Evolutionary conservation across 1,140 invertebrate species (phyloP).

Genomic region (Pogonus chalceus): DNA sequence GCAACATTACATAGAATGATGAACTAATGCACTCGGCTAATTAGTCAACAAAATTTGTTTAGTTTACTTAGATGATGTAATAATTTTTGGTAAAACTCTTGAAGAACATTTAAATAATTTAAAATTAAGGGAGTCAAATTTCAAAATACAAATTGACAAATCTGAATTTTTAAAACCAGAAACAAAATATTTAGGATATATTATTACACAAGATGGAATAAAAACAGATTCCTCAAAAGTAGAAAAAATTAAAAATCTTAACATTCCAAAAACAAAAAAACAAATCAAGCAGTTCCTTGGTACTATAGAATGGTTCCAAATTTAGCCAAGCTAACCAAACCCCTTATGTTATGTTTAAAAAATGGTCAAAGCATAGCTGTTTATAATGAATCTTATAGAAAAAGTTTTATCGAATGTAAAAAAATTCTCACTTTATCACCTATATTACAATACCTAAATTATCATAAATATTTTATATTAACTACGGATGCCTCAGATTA

Average conservation of each 20-base stretch:
- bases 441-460: conserved; percentile 29
- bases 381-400: conserved; percentile 14
- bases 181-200: conserved; percentile 14
- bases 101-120: conserved; percentile 23
- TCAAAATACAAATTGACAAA: conserved; percentile 27
- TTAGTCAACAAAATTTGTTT: conserved; percentile 21
- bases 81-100: conserved; percentile 21
- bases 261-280: conserved; percentile 8
- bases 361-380: conserved; percentile 17
- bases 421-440: conserved; percentile 15
- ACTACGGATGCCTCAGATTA: conserved; percentile 28
- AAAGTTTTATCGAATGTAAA: conserved; percentile 19
- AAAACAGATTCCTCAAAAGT: conserved; percentile 19
- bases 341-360: conserved; percentile 23
- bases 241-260: conserved; percentile 12
- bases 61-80: conserved; percentile 32
- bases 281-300: not conserved
- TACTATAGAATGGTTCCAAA: not conserved
- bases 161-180: conserved; percentile 24
- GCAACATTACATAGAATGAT: conserved; percentile 38
- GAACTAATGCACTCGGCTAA: conserved; percentile 26
- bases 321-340: conserved; percentile 14
- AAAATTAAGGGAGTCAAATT: conserved; percentile 19
- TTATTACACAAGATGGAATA: conserved; percentile 16
- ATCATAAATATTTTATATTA: conserved; percentile 24